Evolutionary conservation across 2,113 vertebrate species (phyloP), one percentile per base, ranked within the genome.

Genomic region (Lophura nycthemera): DNA sequence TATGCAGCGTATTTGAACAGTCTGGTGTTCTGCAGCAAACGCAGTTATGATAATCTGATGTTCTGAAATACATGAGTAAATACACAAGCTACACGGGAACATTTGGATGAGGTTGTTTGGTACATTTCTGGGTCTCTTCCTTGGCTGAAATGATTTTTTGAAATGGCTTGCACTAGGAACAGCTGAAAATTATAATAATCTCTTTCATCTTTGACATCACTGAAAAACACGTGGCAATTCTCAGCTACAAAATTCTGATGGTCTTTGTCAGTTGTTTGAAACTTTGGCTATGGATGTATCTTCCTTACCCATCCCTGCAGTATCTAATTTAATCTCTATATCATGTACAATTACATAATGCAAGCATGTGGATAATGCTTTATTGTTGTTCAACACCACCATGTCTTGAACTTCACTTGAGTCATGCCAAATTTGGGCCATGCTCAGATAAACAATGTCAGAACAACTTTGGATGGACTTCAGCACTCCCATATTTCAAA

Each of bases 201-300:
- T 89, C 75, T 95, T 97, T 95, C 34, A 89, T 95, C 87, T 92
- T 84, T 91, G 76, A 83, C 75, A 88, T 84, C 75, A 52, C 72
- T 61, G 72, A 71, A 83, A 77, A 91, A 69, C 89, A 86, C 65
- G 81, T 81, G 82, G 71, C 65, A 81, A 16, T 73, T 95, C 42
- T 88, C 30, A 74, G 8, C 48, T 91, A 72, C 85, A 89, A 89
- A 93, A 92, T 50, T 84, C 66, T 83, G 60, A 95, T 60, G 38
- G 32, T 71, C 85, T 83, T 78, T 80, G 60, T 91, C 89, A 90
- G 50, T 88, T 85, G 19, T 83, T 92, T 6, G 29, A 92, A 83
- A 86, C 20, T 83, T 85, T 91, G 83, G 70, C 70, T 73, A 13
- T 29, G 30, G 13, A 17, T 83, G 8, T 50, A 27, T 83, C 64